These are phyloP conservation scores for Danio tinwini DNA, from an alignment of 2,797 vertebrate genomes.

Conservation along the genomic window DNA sequence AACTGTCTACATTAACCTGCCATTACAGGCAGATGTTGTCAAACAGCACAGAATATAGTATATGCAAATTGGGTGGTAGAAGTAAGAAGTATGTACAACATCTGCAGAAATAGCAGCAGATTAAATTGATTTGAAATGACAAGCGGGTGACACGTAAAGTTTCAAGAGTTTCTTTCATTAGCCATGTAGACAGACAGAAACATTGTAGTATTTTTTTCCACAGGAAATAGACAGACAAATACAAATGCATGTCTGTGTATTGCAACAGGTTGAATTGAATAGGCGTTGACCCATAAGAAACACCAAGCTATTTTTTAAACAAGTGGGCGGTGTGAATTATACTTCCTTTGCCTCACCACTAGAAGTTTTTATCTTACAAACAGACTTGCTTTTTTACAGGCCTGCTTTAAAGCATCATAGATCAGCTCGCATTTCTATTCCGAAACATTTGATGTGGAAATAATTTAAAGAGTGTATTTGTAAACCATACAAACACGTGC, in stretches of 20 bases:
- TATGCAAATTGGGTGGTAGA: not conserved
- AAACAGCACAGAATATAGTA: not conserved
- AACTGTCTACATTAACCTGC: not conserved
- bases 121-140: not conserved
- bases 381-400: not conserved
- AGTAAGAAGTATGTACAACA: not conserved
- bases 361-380: not conserved
- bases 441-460: not conserved
- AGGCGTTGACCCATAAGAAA: not conserved
- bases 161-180: not conserved
- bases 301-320: slow-evolving; percentile 27
- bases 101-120: not conserved
- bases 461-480: not conserved
- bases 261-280: slow-evolving; percentile 12
- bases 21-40: not conserved
- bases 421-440: not conserved
- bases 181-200: slow-evolving; percentile 13
- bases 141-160: not conserved
- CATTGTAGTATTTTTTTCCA: not conserved
- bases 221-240: not conserved
- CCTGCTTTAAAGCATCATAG: not conserved
- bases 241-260: not conserved
- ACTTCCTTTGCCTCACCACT: slow-evolving; percentile 28
- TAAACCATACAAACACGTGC: not conserved
- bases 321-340: slow-evolving; percentile 39